These are phyloP conservation scores for Seriola quinqueradiata DNA, from an alignment of 2,113 vertebrate genomes.

Conservation along the genomic window DNA sequence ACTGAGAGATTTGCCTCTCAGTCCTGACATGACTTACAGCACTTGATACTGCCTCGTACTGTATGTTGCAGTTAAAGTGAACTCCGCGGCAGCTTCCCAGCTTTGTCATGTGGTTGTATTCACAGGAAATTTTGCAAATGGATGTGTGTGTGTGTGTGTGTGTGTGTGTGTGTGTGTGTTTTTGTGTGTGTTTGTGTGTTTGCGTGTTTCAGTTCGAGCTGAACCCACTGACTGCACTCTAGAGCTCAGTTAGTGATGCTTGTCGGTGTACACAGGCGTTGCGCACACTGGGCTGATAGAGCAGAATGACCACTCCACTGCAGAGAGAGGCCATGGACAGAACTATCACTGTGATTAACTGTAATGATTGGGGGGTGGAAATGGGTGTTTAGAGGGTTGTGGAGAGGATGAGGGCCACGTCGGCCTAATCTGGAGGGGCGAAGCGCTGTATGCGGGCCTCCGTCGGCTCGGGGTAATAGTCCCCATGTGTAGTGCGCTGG, in stretches of 20 bases:
- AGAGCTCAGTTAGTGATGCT: conserved; percentile 46
- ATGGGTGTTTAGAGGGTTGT: conserved; percentile 76
- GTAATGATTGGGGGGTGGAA: conserved; percentile 76
- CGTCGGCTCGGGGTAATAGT: conserved; percentile 77
- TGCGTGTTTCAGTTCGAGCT: conserved; percentile 33
- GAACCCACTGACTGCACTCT: conserved; percentile 52
- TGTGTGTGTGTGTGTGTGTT: conserved; percentile 40
- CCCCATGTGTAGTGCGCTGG: conserved; percentile 82
- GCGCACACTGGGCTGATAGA: conserved; percentile 50
- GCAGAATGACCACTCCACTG: conserved; percentile 70
- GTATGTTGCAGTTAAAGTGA: conserved; percentile 10
- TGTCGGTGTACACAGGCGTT: conserved; percentile 14
- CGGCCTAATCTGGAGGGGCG: conserved; percentile 69
- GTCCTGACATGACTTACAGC: conserved; percentile 38
- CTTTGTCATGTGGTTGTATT: conserved; percentile 50
- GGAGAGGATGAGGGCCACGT: conserved; percentile 70
- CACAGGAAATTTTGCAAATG: conserved; percentile 47
- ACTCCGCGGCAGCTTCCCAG: conserved; percentile 21
- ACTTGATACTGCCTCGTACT: conserved; percentile 4
- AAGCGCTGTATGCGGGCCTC: conserved; percentile 54
- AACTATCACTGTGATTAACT: conserved; percentile 79
- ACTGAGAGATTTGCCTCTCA: conserved; percentile 2
- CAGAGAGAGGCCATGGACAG: conserved; percentile 61
- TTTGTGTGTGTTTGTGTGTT: conserved; percentile 24
- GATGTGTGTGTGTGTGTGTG: conserved; percentile 30